Conservation (phyloP, 1,140 invertebrate genomes). For the Daktulosphaira vitifoliae region DNA sequence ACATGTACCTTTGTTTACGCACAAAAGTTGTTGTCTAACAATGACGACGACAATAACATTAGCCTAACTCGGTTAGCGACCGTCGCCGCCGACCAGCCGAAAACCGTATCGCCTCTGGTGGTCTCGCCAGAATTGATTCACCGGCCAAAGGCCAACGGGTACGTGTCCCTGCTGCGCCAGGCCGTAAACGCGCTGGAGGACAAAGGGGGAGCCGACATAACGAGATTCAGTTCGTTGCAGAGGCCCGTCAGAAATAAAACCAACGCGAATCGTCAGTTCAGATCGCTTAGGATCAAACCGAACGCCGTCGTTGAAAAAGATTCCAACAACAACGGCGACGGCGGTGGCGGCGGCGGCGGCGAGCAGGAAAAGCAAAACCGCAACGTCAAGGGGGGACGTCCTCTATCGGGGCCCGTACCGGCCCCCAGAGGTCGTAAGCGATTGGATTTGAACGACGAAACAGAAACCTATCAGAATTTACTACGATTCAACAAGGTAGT, state of each 20-base stretch:
- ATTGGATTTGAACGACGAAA: neutral
- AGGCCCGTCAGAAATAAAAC: neutral
- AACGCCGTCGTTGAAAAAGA: neutral
- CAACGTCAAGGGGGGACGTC: no score
- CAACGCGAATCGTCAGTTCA: neutral
- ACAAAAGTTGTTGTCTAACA: constrained; percentile 17
- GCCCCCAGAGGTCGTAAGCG: constrained; percentile 8
- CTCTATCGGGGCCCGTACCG: neutral
- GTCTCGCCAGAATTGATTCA: neutral
- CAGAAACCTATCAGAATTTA: constrained; percentile 1
- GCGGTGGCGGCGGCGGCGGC: neutral
- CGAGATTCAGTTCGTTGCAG: neutral
- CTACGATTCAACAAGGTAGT: neutral
- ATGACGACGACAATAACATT: no score
- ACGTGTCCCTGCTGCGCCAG: constrained; percentile 13
- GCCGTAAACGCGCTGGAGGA: neutral
- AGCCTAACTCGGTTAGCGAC: neutral
- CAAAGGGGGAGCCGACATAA: neutral
- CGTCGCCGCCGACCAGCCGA: neutral
- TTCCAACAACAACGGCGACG: neutral
- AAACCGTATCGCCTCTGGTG: neutral
- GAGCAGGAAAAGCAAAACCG: neutral
- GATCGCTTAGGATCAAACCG: neutral
- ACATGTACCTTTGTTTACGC: neutral
- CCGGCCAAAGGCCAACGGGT: neutral